These are phyloP conservation scores for Trichomalopsis sarcophagae DNA, from an alignment of 1,140 invertebrate genomes.

Conservation along the genomic window DNA sequence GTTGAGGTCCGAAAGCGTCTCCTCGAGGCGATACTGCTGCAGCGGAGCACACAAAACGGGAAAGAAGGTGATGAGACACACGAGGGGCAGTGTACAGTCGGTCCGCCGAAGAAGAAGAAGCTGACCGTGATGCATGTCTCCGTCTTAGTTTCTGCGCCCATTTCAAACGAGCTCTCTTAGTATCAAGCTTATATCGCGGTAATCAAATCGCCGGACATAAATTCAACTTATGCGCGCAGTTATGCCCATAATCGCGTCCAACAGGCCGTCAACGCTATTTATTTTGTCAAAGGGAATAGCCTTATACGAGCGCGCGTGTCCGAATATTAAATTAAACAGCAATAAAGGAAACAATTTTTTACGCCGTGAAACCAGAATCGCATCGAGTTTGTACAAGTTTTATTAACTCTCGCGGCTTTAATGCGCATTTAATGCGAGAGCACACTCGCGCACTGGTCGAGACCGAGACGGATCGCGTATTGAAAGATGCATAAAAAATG, in stretches of 20 bases:
- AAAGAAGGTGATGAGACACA: constrained; percentile 17
- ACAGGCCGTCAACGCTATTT: constrained; percentile 33
- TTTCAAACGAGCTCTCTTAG: constrained; percentile 55
- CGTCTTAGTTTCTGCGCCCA: constrained; percentile 65
- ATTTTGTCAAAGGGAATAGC: constrained; percentile 34
- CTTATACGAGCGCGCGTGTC: constrained; percentile 18
- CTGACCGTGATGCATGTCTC: constrained; percentile 72
- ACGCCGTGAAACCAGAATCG: background rate
- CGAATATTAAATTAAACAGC: constrained; percentile 37
- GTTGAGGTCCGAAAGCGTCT: background rate
- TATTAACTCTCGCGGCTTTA: background rate
- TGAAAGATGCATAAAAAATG: constrained; percentile 4
- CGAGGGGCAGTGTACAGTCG: background rate
- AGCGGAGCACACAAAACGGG: constrained; percentile 53
- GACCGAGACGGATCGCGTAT: background rate
- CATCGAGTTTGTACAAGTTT: background rate
- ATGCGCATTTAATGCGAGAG: background rate
- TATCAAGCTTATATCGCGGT: constrained; percentile 74
- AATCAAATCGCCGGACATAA: constrained; percentile 74
- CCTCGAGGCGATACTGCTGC: constrained; percentile 48
- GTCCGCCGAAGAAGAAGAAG: constrained; percentile 58
- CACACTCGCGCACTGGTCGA: too few species aligned
- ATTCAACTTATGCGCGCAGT: constrained; percentile 70
- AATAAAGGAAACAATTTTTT: constrained; percentile 32
- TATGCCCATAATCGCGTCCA: constrained; percentile 56